These are phyloP conservation scores for Metaphire vulgaris DNA, from an alignment of 1,140 invertebrate genomes.

Conservation along the genomic window DNA sequence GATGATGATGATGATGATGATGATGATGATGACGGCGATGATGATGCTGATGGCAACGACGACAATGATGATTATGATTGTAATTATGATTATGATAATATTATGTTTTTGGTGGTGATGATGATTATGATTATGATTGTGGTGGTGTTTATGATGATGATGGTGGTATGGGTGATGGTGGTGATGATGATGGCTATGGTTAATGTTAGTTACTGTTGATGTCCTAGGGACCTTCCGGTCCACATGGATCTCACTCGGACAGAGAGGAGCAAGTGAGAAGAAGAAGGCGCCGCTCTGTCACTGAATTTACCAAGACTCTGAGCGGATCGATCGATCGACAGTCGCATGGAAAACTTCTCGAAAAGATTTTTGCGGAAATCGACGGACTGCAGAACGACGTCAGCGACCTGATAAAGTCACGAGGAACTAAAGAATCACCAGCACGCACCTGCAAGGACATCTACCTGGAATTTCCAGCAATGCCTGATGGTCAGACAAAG, in stretches of 20 bases:
- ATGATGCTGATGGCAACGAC: no score
- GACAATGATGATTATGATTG: no score
- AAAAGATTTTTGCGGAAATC: slow-evolving; percentile 45
- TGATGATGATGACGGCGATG: no score
- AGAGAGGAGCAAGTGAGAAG: slow-evolving; percentile 3
- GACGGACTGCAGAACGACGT: slow-evolving; percentile 59
- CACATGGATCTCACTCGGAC: not conserved
- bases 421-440: slow-evolving; percentile 68
- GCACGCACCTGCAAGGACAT: slow-evolving; percentile 72
- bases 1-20: no score
- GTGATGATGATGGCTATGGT: no score
- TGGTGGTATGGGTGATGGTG: no score
- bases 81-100: no score
- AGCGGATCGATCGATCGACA: slow-evolving; percentile 15
- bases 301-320: not conserved
- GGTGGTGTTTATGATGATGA: no score
- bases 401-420: slow-evolving; percentile 64
- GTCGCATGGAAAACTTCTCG: slow-evolving; percentile 31
- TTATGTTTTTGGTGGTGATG: no score
- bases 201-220: no score
- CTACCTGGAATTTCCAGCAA: slow-evolving; percentile 66
- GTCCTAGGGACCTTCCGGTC: slow-evolving; percentile 23
- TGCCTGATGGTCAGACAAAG: slow-evolving; percentile 63
- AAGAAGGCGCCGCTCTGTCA: slow-evolving; percentile 8
- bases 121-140: no score